Evolutionary conservation across 2,113 vertebrate genomes (phyloP).

Genomic region (Suricata suricatta): DNA sequence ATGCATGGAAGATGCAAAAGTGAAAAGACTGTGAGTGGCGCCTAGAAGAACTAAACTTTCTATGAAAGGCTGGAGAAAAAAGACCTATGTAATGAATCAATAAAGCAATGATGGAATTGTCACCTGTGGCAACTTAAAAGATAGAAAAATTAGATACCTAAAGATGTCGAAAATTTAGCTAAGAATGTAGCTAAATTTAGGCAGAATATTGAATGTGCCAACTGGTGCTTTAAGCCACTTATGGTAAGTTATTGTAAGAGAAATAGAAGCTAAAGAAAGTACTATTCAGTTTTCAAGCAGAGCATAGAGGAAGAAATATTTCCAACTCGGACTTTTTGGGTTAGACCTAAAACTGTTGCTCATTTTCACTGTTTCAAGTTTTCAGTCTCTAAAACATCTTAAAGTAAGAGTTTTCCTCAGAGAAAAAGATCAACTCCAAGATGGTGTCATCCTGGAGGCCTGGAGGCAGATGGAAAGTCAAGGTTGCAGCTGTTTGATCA

Average conservation of each 20-base stretch:
- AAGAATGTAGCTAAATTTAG: background rate
- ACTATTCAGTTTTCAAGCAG: background rate
- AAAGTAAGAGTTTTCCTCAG: background rate
- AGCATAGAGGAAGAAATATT: conserved; percentile 2
- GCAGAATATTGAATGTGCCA: background rate
- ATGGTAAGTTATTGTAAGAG: background rate
- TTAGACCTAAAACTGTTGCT: background rate
- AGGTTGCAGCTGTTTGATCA: background rate
- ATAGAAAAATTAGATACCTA: background rate
- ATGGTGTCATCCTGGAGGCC: background rate
- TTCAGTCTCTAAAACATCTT: background rate
- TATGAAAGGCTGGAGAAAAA: background rate
- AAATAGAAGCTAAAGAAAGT: background rate
- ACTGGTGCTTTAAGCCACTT: background rate
- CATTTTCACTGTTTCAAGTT: background rate
- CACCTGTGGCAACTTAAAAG: background rate
- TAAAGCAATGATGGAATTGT: background rate
- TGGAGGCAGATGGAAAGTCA: background rate
- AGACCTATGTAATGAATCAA: background rate
- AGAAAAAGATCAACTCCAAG: background rate
- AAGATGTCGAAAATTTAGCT: background rate
- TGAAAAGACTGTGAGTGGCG: background rate
- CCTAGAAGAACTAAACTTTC: background rate
- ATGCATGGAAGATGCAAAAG: background rate
- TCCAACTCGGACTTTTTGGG: background rate